Evolutionary conservation across 1,140 invertebrate genomes (phyloP), one percentile per base, ranked within the genome.

Genomic region (Anastrepha obliqua): DNA sequence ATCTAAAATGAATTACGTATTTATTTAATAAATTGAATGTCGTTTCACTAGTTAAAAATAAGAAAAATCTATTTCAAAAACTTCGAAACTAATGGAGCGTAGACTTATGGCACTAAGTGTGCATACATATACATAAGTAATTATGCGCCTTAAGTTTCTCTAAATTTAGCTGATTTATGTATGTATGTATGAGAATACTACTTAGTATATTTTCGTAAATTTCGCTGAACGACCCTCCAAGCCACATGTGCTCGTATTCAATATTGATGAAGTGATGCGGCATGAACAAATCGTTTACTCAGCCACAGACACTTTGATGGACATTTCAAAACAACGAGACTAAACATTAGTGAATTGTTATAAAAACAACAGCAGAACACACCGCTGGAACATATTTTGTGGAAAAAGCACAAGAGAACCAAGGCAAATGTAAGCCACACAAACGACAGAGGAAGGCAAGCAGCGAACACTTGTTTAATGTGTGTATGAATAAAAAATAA

Each of bases 281-380:
- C n/a, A 62, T 74, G 47, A 74, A 74, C 42, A 74, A 44, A 74
- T 74, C 42, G 39, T 55, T 39, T 11, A 42, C 70, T 8, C 70
- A 44, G 11, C 4, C 15, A 74, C 39, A 47, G 70, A 74, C 70
- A 74, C 67, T 74, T 74, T 74, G 70, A 74, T 51, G 39, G 70
- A 74, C 70, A 74, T 74, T 74, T 47, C 70, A 74, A 74, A 74
- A 74, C 42, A 74, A 74, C 70, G 70, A 74, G 70, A 47, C 70
- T 74, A 74, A 74, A 47, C 70, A 74, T 74, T 47, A 74, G 44
- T 47, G 13, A 29, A 44, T 47, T 47, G 70, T 42, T 74, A 8
- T 74, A 47, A 74, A 74, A 74, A 74, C 15, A 74, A 74, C 70
- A 74, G 15, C 6, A 74, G 29, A n/a, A 67, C 64, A 74, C 15